A percentile compares a stretch with the other conserved stretches of the same genome.
Evolutionary conservation across 2,888 invertebrate genomes (phyloP).

Genomic region (Drosophila tanythrix): DNA sequence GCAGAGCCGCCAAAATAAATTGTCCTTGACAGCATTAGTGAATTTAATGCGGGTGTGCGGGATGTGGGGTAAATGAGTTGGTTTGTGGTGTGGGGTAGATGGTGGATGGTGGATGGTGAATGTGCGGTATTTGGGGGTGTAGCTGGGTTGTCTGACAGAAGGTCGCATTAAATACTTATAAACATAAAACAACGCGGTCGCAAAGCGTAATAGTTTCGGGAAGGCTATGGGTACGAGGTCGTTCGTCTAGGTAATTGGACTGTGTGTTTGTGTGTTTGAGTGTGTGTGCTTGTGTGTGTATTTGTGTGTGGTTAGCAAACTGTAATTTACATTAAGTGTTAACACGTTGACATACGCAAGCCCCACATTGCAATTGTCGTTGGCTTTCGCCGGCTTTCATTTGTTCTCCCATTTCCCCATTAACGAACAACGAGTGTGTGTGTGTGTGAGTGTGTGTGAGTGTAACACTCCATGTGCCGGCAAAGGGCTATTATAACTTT

Average conservation of each 20-base stretch:
- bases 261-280: constrained; percentile 1
- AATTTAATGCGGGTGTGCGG: constrained; percentile 6
- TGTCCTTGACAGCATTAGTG: constrained; percentile 48
- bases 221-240: constrained; percentile 46
- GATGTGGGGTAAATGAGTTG: background rate
- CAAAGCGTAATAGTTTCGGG: constrained; percentile 51
- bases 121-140: background rate
- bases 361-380: constrained; percentile 66
- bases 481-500: constrained; percentile 77
- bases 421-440: constrained; percentile 11
- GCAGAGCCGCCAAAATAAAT: constrained; percentile 24
- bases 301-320: constrained; percentile 62
- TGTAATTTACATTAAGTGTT: constrained; percentile 79
- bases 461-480: constrained; percentile 33
- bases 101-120: too few species aligned
- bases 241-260: constrained; percentile 65
- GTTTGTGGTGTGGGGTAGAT: background rate
- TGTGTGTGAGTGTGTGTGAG: constrained; percentile 2
- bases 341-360: constrained; percentile 65
- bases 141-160: constrained; percentile 31
- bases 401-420: constrained; percentile 47
- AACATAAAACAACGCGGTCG: constrained; percentile 50
- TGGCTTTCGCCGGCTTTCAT: constrained; percentile 59
- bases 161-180: constrained; percentile 66
- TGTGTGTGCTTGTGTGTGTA: background rate